phyloP scores from a whole-genome alignment of 2,797 vertebrate genomes.

The Notolepis coatsorum region DNA sequence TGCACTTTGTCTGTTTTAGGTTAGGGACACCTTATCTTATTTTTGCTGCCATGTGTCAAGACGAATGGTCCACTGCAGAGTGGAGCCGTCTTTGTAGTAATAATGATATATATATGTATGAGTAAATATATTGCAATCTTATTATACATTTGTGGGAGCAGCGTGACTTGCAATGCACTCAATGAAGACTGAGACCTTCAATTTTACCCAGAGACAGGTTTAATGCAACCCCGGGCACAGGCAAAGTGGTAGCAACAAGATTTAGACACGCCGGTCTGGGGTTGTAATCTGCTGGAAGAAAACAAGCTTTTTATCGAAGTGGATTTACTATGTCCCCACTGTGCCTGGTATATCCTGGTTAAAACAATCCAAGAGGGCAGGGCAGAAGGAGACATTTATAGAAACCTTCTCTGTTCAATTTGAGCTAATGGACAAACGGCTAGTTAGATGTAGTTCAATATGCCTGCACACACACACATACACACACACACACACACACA shows the following conservation, averaged over 20 bases:
- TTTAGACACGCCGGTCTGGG: slow-evolving; percentile 58
- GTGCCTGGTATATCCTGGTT: slow-evolving; percentile 12
- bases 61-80: slow-evolving; percentile 7
- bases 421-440: slow-evolving; percentile 1
- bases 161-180: slow-evolving; percentile 33
- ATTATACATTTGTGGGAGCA: slow-evolving; percentile 12
- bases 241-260: slow-evolving; percentile 64
- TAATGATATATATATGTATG: slow-evolving; percentile 17
- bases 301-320: slow-evolving; percentile 68
- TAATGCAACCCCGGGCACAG: slow-evolving; percentile 62
- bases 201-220: slow-evolving; percentile 65
- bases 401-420: slow-evolving; percentile 8
- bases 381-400: background rate
- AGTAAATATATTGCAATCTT: slow-evolving; percentile 8
- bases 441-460: background rate
- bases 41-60: slow-evolving; percentile 8
- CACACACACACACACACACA: background rate
- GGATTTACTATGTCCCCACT: slow-evolving; percentile 55
- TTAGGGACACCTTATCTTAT: slow-evolving; percentile 23
- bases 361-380: slow-evolving; percentile 25
- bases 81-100: slow-evolving; percentile 29
- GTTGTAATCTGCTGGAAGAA: slow-evolving; percentile 60
- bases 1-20: slow-evolving; percentile 21
- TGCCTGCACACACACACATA: background rate
- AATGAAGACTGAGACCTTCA: slow-evolving; percentile 51